Evolutionary conservation across 2,888 invertebrate genomes (phyloP), one percentile per base, ranked within the genome.

Genomic region (Aporophyla lueneburgensis): DNA sequence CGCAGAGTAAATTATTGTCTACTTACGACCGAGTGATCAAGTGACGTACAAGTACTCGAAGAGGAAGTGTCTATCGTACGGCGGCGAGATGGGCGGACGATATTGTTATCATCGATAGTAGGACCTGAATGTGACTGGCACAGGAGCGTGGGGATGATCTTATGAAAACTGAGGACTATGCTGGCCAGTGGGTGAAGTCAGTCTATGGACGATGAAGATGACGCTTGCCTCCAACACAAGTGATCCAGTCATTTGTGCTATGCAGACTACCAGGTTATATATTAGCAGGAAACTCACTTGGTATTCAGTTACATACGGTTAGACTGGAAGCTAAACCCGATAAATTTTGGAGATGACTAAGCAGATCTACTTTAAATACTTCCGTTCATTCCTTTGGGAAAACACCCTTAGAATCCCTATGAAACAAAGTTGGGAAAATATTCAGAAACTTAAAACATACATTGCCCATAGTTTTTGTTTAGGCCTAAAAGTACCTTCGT

Each of bases 371-470:
- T 59, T 43, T 49, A 65, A 69, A 68, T 33, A 24, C 19, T 24
- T 51, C 16, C 10, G 21, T 14, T 71, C 10, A 24, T 14, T 71
- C 19, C 40, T 21, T 53, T 71, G 21, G 24, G 53, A 0, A 76
- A 14, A n/a, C 1, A 69, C 51, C 63, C 51, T 66, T 6, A 54
- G n/a, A 27, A 56, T 65, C 16, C 40, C 24, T 46, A 7, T 12
- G 53, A 43, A 63, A 63, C 49, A 54, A 73, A 81, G 49, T 81
- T 68, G 53, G 73, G 76, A 74, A 70, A 71, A 68, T 81, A 62
- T 84, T 59, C 61, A 6, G 24, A 49, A 73, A 75, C 54, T 75
- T 54, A 59, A 78, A 24, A 69, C 72, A 67, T 68, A 73, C 63
- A 78, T 77, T 16, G 54, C 40, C 58, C 54, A 73, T 65, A 62